Evolutionary conservation across 1,140 invertebrate species (phyloP).

Genomic region (Anoplolepis gracilipes): DNA sequence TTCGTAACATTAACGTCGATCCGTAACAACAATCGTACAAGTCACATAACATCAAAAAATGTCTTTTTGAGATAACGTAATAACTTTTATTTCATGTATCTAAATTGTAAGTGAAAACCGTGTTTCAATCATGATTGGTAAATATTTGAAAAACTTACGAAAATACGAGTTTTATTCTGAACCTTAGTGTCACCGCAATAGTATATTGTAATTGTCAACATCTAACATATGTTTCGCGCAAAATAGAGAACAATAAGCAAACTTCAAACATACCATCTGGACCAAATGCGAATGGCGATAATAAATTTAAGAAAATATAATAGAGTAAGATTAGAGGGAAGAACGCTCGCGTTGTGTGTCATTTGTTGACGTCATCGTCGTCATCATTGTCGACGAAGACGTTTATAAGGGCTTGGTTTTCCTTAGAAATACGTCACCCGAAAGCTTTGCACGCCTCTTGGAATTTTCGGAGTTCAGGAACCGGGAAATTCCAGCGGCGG

Average conservation of each 20-base stretch:
- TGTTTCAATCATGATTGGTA: neutral
- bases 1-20: neutral
- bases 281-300: no score
- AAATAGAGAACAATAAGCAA: no score
- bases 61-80: neutral
- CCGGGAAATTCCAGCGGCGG: slow-evolving; percentile 66
- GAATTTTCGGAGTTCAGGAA: slow-evolving; percentile 66
- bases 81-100: neutral
- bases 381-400: neutral
- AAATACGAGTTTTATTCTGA: neutral
- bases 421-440: slow-evolving; percentile 2
- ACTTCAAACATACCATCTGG: no score
- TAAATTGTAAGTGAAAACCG: neutral
- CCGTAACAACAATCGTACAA: neutral
- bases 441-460: slow-evolving; percentile 15
- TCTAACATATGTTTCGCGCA: slow-evolving; percentile 2
- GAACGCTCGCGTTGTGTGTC: neutral
- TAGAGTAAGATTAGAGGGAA: slow-evolving; percentile 11
- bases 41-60: slow-evolving; percentile 15
- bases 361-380: neutral
- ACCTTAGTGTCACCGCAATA: neutral
- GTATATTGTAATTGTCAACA: neutral
- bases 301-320: slow-evolving; percentile 11
- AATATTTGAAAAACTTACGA: neutral
- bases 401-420: slow-evolving; percentile 14